Base-by-base conservation (phyloP, 2,888 invertebrate genomes). In the Lysandra bellargus region DNA sequence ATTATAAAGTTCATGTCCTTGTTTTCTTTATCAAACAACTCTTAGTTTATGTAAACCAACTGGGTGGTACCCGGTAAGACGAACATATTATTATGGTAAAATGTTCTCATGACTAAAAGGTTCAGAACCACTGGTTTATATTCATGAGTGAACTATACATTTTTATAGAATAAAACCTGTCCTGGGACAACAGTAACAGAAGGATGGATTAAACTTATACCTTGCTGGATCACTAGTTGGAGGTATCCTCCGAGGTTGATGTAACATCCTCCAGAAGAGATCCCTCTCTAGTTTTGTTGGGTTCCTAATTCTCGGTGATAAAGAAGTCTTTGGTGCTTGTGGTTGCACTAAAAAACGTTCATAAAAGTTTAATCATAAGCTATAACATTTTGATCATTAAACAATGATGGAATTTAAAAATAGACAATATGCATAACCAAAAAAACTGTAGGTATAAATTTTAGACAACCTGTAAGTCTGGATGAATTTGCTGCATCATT, bases 231-330 rank as follows among this genome's bases (percentile, higher is more conserved):
- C 80, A 74, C 78, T 40, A 53, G 78, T 9, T 40, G 80, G 77
- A 49, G 80, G 78, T 40, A 77, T 73, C 69, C 81, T 82, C 30
- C 76, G 78, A 17, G 83, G 82, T 78, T 84, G 85, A 79, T 86
- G 86, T 72, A 88, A 80, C 53, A 88, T 82, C 1, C 87, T 86
- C 89, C 89, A 90, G 81, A 86, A 88, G 14, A 88, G 61, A 69
- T 87, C 86, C 30, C 87, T 83, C 61, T 89, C 89, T 78, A 83
- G 64, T 78, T 83, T 85, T 23, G 84, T 83, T 33, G 76, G 80
- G 23, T 78, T 78, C 33, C 79, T 78, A 57, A 79, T 80, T 60
- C 79, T 44, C 4, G 80, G 80, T 40, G 79, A 78, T 7, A 78
- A 17, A 6, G 80, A 78, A 4, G 78, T 33, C 49, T 74, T 6